Evolutionary conservation across 2,888 invertebrate genomes (phyloP), one percentile per base, ranked within the genome.

Genomic region (Athalia cordata): DNA sequence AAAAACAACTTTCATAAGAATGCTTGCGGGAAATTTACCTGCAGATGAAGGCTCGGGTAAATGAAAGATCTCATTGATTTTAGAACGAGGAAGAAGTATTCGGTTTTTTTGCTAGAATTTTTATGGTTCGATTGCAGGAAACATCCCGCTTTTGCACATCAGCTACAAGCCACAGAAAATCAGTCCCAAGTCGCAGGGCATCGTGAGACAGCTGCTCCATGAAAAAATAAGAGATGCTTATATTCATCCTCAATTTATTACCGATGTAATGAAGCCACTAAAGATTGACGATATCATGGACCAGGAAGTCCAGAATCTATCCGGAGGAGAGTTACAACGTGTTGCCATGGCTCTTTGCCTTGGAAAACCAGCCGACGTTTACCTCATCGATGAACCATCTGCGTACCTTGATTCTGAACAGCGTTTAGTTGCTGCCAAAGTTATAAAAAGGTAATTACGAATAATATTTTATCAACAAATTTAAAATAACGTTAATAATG

Each of bases 81-180:
- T 13, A 43, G 6, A 70, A 57, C 5, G 1, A 43, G 55, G 7
- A 11, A 45, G 43, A 52, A 57, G 9, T 11, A 13, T 57, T 64
- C 29, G 5, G 62, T 52, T 3, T 64, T 50, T 62, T 15, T 47
- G n/a, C 43, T 47, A 49, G 43, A n/a, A 59, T 52, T 78, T 65
- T 79, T 61, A 8, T 50, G 7, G 5, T 77, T 75, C 77, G 77
- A 43, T 81, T 82, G 70, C 91, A 90, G 95, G 93, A 62, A 94
- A 94, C 82, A 92, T 97, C 80, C 99, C 99, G 0, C 95, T 96
- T 85, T 91, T 99, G 82, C 97, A 99, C 91, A 98, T 99, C 89
- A 99, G 99, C 91, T 99, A 99, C 93, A 99, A 99, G 91, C 99
- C 99, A 65, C 99, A 99, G 92, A 99, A 99, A 91, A 99, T 99